A percentile compares a stretch with the other conserved stretches of the same genome.
Evolutionary conservation across 2,888 invertebrate genomes (phyloP).

Genomic region (Caenorhabditis parvicauda): DNA sequence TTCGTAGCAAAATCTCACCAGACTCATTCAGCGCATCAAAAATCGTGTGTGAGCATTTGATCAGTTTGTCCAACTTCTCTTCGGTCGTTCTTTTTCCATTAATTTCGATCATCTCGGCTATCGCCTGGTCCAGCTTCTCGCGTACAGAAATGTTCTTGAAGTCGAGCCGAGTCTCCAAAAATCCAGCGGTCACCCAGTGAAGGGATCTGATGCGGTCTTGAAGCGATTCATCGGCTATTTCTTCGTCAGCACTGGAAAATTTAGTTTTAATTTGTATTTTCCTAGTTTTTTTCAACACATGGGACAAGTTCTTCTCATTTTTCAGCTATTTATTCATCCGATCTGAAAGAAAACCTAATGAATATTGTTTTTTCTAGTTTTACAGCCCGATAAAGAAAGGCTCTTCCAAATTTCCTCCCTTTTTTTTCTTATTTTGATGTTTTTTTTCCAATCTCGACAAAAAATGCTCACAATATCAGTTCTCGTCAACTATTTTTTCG

Average conservation of each 20-base stretch:
- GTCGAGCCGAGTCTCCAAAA: constrained; percentile 87
- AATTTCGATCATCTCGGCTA: constrained; percentile 82
- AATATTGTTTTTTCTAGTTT: too few relatives aligned
- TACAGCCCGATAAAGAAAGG: too few relatives aligned
- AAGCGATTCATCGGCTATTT: constrained; percentile 81
- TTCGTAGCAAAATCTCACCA: constrained; percentile 30
- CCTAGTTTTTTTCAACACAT: too few relatives aligned
- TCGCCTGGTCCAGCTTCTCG: constrained; percentile 55
- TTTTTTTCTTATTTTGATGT: too few relatives aligned
- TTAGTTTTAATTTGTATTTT: neutral
- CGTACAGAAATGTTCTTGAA: constrained; percentile 73
- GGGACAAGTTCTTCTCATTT: too few relatives aligned
- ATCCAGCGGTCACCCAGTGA: constrained; percentile 91
- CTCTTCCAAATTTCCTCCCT: too few relatives aligned
- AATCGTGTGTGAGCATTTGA: constrained; percentile 85
- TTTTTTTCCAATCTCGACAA: too few relatives aligned
- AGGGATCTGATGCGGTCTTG: constrained; percentile 90
- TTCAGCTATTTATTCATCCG: too few relatives aligned
- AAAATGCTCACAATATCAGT: too few relatives aligned
- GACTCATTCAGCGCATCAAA: constrained; percentile 74
- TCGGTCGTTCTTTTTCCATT: constrained; percentile 80
- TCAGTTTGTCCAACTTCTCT: constrained; percentile 86
- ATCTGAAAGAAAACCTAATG: too few relatives aligned
- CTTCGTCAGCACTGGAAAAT: constrained; percentile 74
- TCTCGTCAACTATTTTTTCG: too few relatives aligned